Base-by-base conservation (phyloP, 2,888 invertebrate species). In the Spialia ferax region DNA sequence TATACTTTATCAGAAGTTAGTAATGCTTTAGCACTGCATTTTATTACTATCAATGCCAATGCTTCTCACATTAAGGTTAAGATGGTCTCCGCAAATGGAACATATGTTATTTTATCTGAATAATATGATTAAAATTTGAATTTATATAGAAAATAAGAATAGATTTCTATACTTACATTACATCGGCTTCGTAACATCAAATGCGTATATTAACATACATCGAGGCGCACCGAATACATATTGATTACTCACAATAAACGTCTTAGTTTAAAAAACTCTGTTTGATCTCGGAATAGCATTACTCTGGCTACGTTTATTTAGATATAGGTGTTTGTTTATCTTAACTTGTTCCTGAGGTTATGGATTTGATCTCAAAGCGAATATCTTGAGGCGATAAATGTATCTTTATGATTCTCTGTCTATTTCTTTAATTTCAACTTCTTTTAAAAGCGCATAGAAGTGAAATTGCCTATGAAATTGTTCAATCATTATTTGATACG, bases 241-340 rank as follows among this genome's bases (percentile, higher is more conserved):
- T 26, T 65, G 57, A 54, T 54, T 45, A 60, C 52, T 66, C 23
- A 38, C 42, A 42, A 60, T 66, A 66, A 65, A 60, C 60, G 59
- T 42, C 29, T 54, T 38, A 20, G 20, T 38, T 52, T 55, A 23
- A 66, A n/a, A 52, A 60, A 48, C 22, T 62, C 29, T 62, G 62
- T 69, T 63, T 69, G 62, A 69, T 69, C 69, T 66, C 52, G 38
- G 64, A 69, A 66, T 64, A 63, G 69, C 68, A 52, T 22, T 18
- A 54, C 35, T 50, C 18, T 18, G n/a, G 11, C 48, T 13, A 56
- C 55, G 45, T 20, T 65, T 68, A 62, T 71, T 69, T 69, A 67
- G 68, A 63, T 65, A 48, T 60, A 56, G 50, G 54, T 69, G 54
- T 72, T 71, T 73, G 69, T 70, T 70, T 74, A 71, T 68, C 64